Conservation (phyloP, 2,797 vertebrate genomes). For the Hyperoplus immaculatus region DNA sequence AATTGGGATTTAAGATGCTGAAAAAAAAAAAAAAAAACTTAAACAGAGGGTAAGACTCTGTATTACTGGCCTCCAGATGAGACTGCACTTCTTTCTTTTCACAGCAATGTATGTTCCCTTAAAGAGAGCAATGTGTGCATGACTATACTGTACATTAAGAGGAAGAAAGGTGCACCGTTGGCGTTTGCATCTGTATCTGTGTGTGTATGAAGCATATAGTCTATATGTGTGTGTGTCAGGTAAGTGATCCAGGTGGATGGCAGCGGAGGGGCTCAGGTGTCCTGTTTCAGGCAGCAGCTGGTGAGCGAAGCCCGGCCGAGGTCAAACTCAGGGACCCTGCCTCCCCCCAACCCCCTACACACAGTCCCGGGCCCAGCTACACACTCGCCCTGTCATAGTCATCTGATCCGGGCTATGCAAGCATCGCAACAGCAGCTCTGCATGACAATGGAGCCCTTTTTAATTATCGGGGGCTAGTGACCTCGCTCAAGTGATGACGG, state of each 20-base stretch:
- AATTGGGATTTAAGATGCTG: neutral
- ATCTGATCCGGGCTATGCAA: slow-evolving; percentile 69
- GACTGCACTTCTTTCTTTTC: neutral
- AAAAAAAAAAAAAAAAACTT: neutral
- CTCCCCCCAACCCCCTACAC: slow-evolving; percentile 36
- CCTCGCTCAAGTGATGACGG: slow-evolving; percentile 68
- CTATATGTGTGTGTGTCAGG: slow-evolving; percentile 60
- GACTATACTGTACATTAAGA: slow-evolving; percentile 1
- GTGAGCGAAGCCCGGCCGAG: slow-evolving; percentile 71
- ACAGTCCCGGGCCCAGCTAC: slow-evolving; percentile 56
- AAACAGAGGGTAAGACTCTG: neutral
- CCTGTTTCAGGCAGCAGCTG: slow-evolving; percentile 84
- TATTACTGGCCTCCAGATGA: neutral
- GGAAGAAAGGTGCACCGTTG: slow-evolving; percentile 21
- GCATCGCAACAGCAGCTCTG: slow-evolving; percentile 61
- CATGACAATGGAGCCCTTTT: slow-evolving; percentile 79
- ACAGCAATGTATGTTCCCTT: neutral
- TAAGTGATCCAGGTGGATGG: slow-evolving; percentile 79
- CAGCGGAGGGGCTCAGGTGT: slow-evolving; percentile 65
- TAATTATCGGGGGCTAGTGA: slow-evolving; percentile 79
- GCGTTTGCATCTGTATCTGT: slow-evolving; percentile 50
- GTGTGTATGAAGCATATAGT: slow-evolving; percentile 14
- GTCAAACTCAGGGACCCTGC: slow-evolving; percentile 71
- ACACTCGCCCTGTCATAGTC: slow-evolving; percentile 64
- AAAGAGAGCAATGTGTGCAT: slow-evolving; percentile 7